These are phyloP conservation scores for Thryonomys swinderianus DNA, from an alignment of 2,113 vertebrate species.

Conservation along the genomic window DNA sequence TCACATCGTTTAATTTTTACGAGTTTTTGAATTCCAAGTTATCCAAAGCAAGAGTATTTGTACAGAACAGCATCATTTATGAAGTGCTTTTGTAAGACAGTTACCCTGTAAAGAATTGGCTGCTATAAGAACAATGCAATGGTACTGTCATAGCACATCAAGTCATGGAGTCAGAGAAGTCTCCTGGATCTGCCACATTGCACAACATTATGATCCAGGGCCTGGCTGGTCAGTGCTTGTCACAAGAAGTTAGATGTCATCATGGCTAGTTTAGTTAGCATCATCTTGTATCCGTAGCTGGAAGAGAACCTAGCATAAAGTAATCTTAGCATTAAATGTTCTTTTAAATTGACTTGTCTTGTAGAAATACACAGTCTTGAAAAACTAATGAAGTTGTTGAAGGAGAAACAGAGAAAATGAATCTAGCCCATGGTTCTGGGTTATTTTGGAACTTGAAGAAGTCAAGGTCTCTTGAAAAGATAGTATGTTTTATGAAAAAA, in stretches of 20 bases:
- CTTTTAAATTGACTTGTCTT: background rate
- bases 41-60: background rate
- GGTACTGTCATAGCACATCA: background rate
- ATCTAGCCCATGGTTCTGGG: background rate
- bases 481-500: background rate
- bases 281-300: background rate
- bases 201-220: background rate
- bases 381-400: background rate
- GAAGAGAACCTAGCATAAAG: background rate
- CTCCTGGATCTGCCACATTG: background rate
- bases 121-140: background rate
- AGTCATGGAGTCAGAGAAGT: background rate
- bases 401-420: background rate
- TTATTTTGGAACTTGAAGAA: background rate
- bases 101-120: background rate
- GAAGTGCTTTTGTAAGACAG: background rate
- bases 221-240: background rate
- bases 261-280: background rate
- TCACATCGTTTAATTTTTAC: conserved; percentile 9
- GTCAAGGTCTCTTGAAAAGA: background rate
- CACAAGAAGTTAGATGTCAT: background rate
- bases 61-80: background rate
- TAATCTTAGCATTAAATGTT: background rate
- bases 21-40: conserved; percentile 5
- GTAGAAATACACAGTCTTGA: background rate